phyloP scores from a whole-genome alignment of 2,888 invertebrate species.

The Cantharis nigra region DNA sequence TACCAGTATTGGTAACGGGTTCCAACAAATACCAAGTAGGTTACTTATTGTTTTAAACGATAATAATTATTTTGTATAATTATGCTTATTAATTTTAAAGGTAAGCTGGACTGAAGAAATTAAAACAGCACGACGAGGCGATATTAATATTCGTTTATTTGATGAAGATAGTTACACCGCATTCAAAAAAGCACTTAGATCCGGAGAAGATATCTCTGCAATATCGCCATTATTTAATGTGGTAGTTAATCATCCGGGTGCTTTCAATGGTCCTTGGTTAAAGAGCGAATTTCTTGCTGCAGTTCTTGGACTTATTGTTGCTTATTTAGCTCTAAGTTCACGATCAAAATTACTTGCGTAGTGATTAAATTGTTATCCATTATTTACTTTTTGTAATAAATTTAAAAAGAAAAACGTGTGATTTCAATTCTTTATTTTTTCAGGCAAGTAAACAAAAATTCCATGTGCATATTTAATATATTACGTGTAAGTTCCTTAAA shows the following conservation, averaged over 20 bases:
- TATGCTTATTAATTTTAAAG: constrained; percentile 54
- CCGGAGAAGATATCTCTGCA: constrained; percentile 69
- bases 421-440: not conserved
- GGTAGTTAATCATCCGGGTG: constrained; percentile 73
- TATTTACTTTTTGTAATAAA: constrained; percentile 6
- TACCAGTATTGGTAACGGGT: constrained; percentile 80
- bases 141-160: constrained; percentile 78
- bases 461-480: not conserved
- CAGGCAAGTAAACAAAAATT: not conserved
- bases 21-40: constrained; percentile 85
- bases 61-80: constrained; percentile 3
- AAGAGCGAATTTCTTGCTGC: constrained; percentile 91
- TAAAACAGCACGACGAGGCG: constrained; percentile 79
- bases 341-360: constrained; percentile 80
- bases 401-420: not conserved
- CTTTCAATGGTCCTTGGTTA: constrained; percentile 90
- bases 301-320: constrained; percentile 74
- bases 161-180: constrained; percentile 93
- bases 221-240: constrained; percentile 75
- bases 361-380: constrained; percentile 30
- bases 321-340: constrained; percentile 84
- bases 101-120: constrained; percentile 94
- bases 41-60: constrained; percentile 18
- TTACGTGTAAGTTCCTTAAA: too few species aligned
- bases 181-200: constrained; percentile 79